Evolutionary conservation across 2,113 vertebrate species (phyloP), one percentile per base, ranked within the genome.

Genomic region (Oreotrochilus melanogaster): DNA sequence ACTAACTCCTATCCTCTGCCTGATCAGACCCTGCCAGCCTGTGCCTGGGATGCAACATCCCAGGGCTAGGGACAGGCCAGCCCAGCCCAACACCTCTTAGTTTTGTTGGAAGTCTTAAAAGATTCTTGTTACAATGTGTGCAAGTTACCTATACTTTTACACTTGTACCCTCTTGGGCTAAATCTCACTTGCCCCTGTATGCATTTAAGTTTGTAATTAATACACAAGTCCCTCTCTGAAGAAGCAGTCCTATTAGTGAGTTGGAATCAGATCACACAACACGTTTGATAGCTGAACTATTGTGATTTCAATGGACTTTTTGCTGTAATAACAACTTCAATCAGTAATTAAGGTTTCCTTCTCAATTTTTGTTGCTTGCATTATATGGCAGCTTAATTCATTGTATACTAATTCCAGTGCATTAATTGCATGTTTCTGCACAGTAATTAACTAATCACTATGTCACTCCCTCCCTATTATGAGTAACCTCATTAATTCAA

Each of bases 391-490:
- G 93, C 93, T 96, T 94, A 96, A 97, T 97, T 96, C 97, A 96
- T 97, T 96, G 97, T 96, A 92, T 88, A 95, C 93, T 95, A 95
- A 86, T 96, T 96, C 96, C 90, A 76, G 96, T 96, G 95, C 96
- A 96, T 97, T 97, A 98, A 97, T 97, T 96, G 95, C 88, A 95
- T 84, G 92, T 56, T 61, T 89, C 95, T 95, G 96, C 92, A 92
- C 95, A 72, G 94, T 97, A 97, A 98, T 98, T 97, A 97, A 97
- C 96, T 97, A 97, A 98, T 97, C 96, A 95, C 97, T 92, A 11
- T 89, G 96, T 96, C 95, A 96, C 97, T 96, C 97, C 97, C 94
- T 98, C 81, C 30, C 86, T 39, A 92, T 97, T 96, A 96, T 94
- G 96, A 97, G 89, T 96, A 97, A 94, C 83, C 96, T 97, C 91